Evolutionary conservation across 2,797 vertebrate species (phyloP).

Genomic region (Mus caroli): DNA sequence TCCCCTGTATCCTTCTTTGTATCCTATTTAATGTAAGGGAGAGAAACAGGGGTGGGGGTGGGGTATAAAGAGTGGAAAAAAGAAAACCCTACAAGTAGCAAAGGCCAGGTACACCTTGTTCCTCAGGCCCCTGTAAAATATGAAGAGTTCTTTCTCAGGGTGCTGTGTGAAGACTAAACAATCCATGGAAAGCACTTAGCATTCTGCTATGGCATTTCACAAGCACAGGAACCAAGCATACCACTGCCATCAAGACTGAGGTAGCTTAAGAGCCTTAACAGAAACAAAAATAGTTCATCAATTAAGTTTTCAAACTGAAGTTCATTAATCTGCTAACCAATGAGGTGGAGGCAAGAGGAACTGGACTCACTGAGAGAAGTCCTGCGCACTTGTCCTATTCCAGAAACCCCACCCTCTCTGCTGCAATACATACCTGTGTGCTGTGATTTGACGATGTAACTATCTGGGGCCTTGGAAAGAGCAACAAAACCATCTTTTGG

Average conservation of each 20-base stretch:
- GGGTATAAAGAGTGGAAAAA: neutral
- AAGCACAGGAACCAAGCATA: neutral
- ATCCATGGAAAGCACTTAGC: neutral
- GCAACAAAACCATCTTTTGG: conserved; percentile 95
- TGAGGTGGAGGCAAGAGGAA: neutral
- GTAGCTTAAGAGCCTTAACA: neutral
- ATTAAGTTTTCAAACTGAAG: neutral
- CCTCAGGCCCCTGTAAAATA: neutral
- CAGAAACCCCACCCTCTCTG: neutral
- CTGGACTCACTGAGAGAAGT: neutral
- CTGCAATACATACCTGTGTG: conserved; percentile 92
- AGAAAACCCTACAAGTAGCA: neutral
- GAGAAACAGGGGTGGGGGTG: neutral
- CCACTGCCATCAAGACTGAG: rapidly evolving
- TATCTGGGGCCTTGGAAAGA: conserved; percentile 92
- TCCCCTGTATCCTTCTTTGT: neutral
- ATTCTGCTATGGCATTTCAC: neutral
- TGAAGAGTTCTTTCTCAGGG: neutral
- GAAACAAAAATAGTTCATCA: neutral
- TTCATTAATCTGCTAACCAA: neutral
- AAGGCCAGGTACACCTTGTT: neutral
- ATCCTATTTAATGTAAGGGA: neutral
- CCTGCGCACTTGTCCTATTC: rapidly evolving
- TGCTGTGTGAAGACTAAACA: neutral
- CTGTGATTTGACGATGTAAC: conserved; percentile 92